A percentile compares a stretch with the other conserved stretches of the same genome.
Evolutionary conservation across 2,888 invertebrate species (phyloP).

Genomic region (Ditylenchus weischeri): DNA sequence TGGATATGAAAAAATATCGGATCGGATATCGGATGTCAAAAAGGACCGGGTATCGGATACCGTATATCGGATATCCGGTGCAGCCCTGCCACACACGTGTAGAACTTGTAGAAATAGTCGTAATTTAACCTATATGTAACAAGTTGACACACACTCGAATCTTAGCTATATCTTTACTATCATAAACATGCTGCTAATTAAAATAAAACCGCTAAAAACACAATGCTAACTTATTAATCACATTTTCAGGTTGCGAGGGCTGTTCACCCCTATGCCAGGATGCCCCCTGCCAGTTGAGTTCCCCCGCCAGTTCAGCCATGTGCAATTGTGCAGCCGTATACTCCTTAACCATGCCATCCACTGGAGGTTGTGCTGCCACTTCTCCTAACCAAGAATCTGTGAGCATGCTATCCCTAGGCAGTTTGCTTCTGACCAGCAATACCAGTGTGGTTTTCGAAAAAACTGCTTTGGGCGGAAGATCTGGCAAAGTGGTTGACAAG

Average conservation of each 20-base stretch:
- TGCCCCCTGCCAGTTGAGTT: conserved; percentile 9
- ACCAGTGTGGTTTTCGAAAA: background rate
- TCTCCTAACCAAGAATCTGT: background rate
- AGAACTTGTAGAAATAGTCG: too few relatives aligned
- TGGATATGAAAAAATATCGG: too few relatives aligned
- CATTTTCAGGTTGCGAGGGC: background rate
- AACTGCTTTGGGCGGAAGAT: background rate
- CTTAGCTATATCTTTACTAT: too few relatives aligned
- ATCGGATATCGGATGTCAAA: too few relatives aligned
- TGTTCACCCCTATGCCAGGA: background rate
- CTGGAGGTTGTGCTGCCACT: conserved; percentile 6
- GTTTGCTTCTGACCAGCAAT: background rate
- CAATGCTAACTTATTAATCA: background rate
- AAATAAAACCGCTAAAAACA: background rate
- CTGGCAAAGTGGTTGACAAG: conserved; percentile 22
- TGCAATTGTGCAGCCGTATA: conserved; percentile 13
- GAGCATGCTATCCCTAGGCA: background rate
- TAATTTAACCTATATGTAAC: too few relatives aligned
- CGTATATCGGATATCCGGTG: too few relatives aligned
- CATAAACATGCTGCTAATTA: too few relatives aligned
- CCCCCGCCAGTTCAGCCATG: background rate
- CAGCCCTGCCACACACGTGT: too few relatives aligned
- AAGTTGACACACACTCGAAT: too few relatives aligned
- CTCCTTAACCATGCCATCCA: background rate
- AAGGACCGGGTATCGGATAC: too few relatives aligned